Evolutionary conservation across 2,797 vertebrate genomes (phyloP), one percentile per base, ranked within the genome.

Genomic region (Trematocara caparti): DNA sequence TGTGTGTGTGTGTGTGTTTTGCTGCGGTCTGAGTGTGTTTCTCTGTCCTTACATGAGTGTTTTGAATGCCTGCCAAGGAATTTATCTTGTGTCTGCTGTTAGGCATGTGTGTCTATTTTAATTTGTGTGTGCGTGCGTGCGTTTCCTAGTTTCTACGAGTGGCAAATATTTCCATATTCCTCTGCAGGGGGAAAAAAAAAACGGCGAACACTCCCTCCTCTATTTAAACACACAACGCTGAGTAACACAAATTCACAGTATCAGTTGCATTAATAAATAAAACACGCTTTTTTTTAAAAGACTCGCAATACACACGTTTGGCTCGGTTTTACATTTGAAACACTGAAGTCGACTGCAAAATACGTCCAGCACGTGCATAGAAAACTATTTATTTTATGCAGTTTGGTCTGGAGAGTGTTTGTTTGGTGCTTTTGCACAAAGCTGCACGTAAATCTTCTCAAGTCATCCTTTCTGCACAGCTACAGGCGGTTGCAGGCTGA

Each of bases 51-150:
- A 85, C 88, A 87, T 75, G 84, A 92, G 86, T 84, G 84, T 88
- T 87, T 85, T 92, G 90, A 92, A 90, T 48, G 59, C 85, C 85
- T 86, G 93, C 93, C 93, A 90, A 83, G 57, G 88, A 91, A 92
- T 93, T 90, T 89, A 88, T 88, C 86, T 82, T 47, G 64, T 89
- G 76, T 91, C 87, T 90, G 80, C 89, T 90, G 57, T 82, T 73
- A 74, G 84, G 88, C 85, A 89, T 86, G 81, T 87, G 83, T 62
- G 14, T 90, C 80, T 90, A 85, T 88, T 90, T 93, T 86, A 49
- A 79, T 86, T 86, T 84, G 69, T 79, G 79, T 78, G 75, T 82
- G 45, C 77, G 82, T 72, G 30, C 27, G 57, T 47, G 53, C 43
- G 38, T 76, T 83, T 81, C 74, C 55, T 71, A 45, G 78, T 81